Evolutionary conservation across 2,888 invertebrate species (phyloP).

Genomic region (Eristalinus aeneus): DNA sequence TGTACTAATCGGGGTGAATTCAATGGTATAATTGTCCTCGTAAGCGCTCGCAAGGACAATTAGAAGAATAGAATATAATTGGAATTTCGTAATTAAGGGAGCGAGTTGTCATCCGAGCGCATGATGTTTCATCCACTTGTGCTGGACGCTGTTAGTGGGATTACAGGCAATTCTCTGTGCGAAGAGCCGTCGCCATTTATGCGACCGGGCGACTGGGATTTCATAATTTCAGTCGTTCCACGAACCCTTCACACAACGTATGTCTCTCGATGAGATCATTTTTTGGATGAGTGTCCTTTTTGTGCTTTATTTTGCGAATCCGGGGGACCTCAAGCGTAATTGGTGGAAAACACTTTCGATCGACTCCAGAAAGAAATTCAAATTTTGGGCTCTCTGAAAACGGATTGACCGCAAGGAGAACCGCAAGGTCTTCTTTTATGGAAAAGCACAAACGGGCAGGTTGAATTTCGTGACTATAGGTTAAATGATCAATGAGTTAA

Average conservation of each 20-base stretch:
- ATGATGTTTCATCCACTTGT: neutral
- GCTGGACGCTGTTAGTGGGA: neutral
- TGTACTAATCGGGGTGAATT: constrained; percentile 53
- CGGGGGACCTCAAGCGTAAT: too few species aligned
- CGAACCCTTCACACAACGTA: neutral
- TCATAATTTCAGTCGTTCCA: neutral
- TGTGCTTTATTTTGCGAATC: too few species aligned
- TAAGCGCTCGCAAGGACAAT: constrained; percentile 50
- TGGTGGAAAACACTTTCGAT: too few species aligned
- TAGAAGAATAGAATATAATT: constrained; percentile 52
- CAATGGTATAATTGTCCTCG: constrained; percentile 52
- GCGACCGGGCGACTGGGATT: neutral
- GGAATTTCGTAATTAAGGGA: constrained; percentile 47
- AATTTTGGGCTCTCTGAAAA: too few species aligned
- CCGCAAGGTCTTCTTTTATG: too few species aligned
- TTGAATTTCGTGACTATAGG: too few species aligned
- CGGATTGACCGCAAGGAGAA: too few species aligned
- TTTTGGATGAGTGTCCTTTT: too few species aligned
- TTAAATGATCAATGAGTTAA: too few species aligned
- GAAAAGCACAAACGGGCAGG: too few species aligned
- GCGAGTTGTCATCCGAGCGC: neutral
- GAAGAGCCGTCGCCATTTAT: neutral
- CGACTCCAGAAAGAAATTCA: too few species aligned
- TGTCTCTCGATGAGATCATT: too few species aligned
- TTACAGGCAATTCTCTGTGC: constrained; percentile 2